phyloP scores from a whole-genome alignment of 2,113 vertebrate species.

The Mustela nigripes region DNA sequence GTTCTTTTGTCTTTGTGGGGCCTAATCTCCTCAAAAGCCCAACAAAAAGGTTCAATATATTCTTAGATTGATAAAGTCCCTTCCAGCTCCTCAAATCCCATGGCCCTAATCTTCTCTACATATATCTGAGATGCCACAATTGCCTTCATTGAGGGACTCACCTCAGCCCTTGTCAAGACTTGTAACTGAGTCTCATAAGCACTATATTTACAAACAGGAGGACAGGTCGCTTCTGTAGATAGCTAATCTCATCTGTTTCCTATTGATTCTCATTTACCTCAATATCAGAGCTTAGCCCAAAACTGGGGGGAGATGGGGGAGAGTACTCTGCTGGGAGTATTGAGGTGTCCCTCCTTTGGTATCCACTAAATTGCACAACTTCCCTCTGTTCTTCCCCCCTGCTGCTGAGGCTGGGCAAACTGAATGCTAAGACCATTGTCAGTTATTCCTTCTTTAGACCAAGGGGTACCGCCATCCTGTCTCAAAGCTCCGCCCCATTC shows the following conservation, averaged over 20 bases:
- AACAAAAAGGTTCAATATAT: neutral
- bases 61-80: conserved; percentile 16
- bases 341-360: neutral
- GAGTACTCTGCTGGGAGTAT: neutral
- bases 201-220: neutral
- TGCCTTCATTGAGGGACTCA: neutral
- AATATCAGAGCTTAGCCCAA: neutral
- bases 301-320: neutral
- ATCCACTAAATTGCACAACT: conserved; percentile 9
- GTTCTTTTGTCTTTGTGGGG: neutral
- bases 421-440: neutral
- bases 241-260: neutral
- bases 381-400: neutral
- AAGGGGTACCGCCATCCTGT: neutral
- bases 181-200: neutral
- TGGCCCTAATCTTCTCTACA: neutral
- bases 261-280: conserved; percentile 37
- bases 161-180: neutral
- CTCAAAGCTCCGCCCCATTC: neutral
- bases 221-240: neutral
- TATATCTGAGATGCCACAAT: neutral
- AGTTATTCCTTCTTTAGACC: conserved; percentile 33
- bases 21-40: conserved; percentile 27
- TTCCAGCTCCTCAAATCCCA: neutral
- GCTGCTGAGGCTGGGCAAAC: neutral